phyloP scores from a whole-genome alignment of 2,797 vertebrate genomes.

The Yasuhikotakia modesta region DNA sequence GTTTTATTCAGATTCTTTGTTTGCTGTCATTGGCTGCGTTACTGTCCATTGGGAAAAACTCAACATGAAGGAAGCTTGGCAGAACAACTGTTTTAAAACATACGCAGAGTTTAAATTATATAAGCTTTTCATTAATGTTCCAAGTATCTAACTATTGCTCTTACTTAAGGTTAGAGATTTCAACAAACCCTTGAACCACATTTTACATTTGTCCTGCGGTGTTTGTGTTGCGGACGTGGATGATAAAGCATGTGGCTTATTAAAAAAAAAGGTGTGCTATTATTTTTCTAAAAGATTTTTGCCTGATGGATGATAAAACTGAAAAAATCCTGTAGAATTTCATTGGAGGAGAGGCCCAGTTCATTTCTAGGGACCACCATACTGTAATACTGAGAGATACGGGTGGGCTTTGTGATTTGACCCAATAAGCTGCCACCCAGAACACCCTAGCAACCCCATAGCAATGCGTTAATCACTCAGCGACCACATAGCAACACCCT shows the following conservation, averaged over 20 bases:
- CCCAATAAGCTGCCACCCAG: background rate
- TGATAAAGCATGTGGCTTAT: background rate
- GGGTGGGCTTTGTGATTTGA: background rate
- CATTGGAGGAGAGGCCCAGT: background rate
- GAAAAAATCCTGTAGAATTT: background rate
- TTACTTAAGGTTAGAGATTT: slow-evolving; percentile 3
- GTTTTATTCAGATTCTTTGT: slow-evolving; percentile 12
- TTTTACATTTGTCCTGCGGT: background rate
- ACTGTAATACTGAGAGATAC: background rate
- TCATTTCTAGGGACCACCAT: background rate
- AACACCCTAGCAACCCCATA: background rate
- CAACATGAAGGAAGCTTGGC: background rate
- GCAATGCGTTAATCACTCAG: no score
- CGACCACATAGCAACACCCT: background rate
- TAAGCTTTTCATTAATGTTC: slow-evolving; percentile 6
- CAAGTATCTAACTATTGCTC: background rate
- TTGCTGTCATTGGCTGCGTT: slow-evolving; percentile 24
- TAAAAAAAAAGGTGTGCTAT: background rate
- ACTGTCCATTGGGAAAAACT: slow-evolving; percentile 7
- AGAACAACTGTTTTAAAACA: slow-evolving; percentile 2
- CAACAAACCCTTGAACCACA: background rate
- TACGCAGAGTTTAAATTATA: background rate
- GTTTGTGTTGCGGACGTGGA: background rate
- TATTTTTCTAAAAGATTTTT: background rate
- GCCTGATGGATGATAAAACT: background rate